phyloP scores from a whole-genome alignment of 1,140 invertebrate genomes.

The Phocides pigmalion region DNA sequence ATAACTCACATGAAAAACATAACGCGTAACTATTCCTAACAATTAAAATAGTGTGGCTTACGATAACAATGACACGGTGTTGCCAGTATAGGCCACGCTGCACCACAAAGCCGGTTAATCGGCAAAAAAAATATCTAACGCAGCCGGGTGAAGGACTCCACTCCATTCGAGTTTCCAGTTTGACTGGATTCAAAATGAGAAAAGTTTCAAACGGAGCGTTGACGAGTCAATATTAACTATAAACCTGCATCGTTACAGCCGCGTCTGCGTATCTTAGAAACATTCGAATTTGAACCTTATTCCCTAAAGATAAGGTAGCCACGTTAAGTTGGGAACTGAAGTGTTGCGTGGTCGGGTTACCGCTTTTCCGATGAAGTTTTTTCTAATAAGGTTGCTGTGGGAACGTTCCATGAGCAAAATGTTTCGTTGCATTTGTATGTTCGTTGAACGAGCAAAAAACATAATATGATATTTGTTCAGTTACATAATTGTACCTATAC shows the following conservation, averaged over 20 bases:
- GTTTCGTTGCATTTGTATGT: slow-evolving; percentile 27
- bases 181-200: slow-evolving; percentile 71
- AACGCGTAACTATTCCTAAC: too few relatives aligned
- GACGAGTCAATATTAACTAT: slow-evolving; percentile 77
- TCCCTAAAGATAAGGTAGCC: slow-evolving; percentile 4
- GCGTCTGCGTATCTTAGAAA: slow-evolving; percentile 8
- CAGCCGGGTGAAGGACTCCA: slow-evolving; percentile 45
- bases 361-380: slow-evolving; percentile 68
- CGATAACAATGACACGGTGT: too few relatives aligned
- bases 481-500: slow-evolving; percentile 1
- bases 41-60: too few relatives aligned
- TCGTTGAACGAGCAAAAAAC: slow-evolving; percentile 10
- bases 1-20: too few relatives aligned
- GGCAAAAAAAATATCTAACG: slow-evolving; percentile 49
- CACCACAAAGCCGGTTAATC: slow-evolving; percentile 29
- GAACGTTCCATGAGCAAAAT: slow-evolving; percentile 16
- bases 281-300: slow-evolving; percentile 36
- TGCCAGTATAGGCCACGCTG: slow-evolving; percentile 25
- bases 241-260: slow-evolving; percentile 50
- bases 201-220: slow-evolving; percentile 74
- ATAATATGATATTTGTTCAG: slow-evolving; percentile 14
- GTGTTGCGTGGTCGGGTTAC: slow-evolving; percentile 40
- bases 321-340: neutral
- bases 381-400: slow-evolving; percentile 59
- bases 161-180: slow-evolving; percentile 52